Percentiles rank a stretch among this genome's conserved stretches.
Conservation (phyloP, 2,113 vertebrate species). For the Marcusenius ussheri region DNA sequence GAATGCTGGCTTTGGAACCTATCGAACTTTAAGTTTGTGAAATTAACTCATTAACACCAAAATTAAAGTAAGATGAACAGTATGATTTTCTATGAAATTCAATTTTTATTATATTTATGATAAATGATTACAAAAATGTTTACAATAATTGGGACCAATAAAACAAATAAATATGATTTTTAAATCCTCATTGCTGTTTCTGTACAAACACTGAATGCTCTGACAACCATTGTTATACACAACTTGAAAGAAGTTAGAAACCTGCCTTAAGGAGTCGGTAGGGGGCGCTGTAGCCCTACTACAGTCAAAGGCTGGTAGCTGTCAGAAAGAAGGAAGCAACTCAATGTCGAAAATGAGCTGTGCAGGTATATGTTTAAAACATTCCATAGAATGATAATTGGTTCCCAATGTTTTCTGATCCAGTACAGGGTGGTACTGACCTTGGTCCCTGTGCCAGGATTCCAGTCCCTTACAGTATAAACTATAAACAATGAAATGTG, state of each 20-base stretch:
- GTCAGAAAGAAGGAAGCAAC: background rate
- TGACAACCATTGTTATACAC: background rate
- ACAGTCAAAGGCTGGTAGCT: background rate
- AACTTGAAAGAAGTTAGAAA: background rate
- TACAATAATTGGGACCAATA: background rate
- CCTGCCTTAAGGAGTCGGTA: background rate
- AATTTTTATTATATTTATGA: background rate
- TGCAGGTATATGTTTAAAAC: background rate
- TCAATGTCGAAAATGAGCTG: background rate
- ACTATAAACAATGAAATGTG: background rate
- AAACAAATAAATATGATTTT: background rate
- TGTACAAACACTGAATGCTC: background rate
- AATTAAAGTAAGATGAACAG: background rate
- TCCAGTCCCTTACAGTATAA: background rate
- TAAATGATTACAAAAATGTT: background rate
- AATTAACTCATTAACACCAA: background rate
- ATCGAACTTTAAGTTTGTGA: background rate
- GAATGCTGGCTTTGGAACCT: background rate
- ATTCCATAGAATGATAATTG: background rate
- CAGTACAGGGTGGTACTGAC: background rate
- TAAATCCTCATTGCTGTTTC: background rate
- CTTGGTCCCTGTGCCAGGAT: background rate
- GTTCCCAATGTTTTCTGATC: background rate
- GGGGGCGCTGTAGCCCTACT: background rate
- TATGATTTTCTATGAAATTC: background rate